These are phyloP conservation scores for Sclerurus mexicanus DNA, from an alignment of 2,113 vertebrate species.

Conservation along the genomic window DNA sequence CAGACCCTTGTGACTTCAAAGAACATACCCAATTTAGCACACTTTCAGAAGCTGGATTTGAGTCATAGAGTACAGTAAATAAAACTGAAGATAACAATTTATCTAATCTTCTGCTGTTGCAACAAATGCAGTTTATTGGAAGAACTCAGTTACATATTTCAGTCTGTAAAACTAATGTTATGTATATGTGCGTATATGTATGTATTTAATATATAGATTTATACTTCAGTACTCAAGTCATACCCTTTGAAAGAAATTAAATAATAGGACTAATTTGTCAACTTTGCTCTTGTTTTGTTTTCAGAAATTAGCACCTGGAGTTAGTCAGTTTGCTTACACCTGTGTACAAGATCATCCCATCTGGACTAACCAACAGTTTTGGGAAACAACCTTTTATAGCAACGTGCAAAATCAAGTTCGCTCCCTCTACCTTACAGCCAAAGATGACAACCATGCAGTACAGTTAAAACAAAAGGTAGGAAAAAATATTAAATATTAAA, in stretches of 20 bases:
- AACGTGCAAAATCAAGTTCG: conserved; percentile 95
- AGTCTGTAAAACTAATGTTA: background rate
- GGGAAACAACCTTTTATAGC: conserved; percentile 97
- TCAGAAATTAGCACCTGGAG: conserved; percentile 91
- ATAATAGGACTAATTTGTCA: background rate
- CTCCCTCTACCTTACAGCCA: conserved; percentile 86
- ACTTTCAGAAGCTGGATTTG: background rate
- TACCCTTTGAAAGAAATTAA: background rate
- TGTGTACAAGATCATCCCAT: conserved; percentile 97
- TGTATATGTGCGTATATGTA: background rate
- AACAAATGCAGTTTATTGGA: background rate
- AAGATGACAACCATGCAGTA: conserved; percentile 75
- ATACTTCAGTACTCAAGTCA: background rate
- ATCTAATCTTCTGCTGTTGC: background rate
- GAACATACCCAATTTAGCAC: background rate
- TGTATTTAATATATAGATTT: background rate
- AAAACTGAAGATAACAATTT: background rate
- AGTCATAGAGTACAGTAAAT: background rate
- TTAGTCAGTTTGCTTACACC: conserved; percentile 96
- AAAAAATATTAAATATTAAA: background rate
- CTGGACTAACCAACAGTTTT: conserved; percentile 97
- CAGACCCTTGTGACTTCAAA: background rate
- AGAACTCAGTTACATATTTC: background rate
- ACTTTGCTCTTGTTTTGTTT: background rate
- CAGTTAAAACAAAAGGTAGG: conserved; percentile 82